Base-by-base conservation (phyloP, 2,797 vertebrate species). In the Columba guinea region DNA sequence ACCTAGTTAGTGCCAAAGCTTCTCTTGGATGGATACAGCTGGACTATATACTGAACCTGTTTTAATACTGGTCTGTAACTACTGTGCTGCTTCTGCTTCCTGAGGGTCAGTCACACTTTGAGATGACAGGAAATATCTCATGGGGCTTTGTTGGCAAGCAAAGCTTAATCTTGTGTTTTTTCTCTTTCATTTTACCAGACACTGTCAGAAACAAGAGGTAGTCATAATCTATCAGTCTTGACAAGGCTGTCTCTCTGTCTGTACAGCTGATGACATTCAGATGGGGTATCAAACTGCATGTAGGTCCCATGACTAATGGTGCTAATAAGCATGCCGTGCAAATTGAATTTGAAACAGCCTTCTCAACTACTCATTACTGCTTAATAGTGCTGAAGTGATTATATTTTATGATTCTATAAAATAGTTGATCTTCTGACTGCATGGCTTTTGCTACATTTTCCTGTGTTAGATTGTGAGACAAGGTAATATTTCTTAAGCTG, bases 261-360 rank as follows among this genome's bases (percentile, higher is more conserved):
- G 18, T 56, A 70, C 32, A 53, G 69, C 35, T 34, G 49, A 46
- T 56, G 56, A 46, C 21, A 60, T 70, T 92, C 89, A 96, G 93
- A 85, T 49, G 56, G 71, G 49, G 71, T 84, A 75, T 80, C 87
- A 92, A 63, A 81, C 16, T 70, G 21, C 34, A 55, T 20, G 30
- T 19, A 55, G 17, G 37, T 80, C 56, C 64, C 27, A 49, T 87
- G 75, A 78, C 68, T 87, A 77, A 87, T 56, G 82, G 67, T 76
- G 26, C 74, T 91, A 93, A 84, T 76, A 89, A 85, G 37, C 27
- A 39, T 44, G 41, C 35, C 37, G 64, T 73, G 56, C 60, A 85
- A 80, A 77, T 77, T 76, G 91, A 83, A 85, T 93, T n/a, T 41
- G 55, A 82, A 94, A 53, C 82, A 74, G 82, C 16, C 26, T 89